Base-by-base conservation (phyloP, 2,888 invertebrate genomes). In the Perdita meconis region DNA sequence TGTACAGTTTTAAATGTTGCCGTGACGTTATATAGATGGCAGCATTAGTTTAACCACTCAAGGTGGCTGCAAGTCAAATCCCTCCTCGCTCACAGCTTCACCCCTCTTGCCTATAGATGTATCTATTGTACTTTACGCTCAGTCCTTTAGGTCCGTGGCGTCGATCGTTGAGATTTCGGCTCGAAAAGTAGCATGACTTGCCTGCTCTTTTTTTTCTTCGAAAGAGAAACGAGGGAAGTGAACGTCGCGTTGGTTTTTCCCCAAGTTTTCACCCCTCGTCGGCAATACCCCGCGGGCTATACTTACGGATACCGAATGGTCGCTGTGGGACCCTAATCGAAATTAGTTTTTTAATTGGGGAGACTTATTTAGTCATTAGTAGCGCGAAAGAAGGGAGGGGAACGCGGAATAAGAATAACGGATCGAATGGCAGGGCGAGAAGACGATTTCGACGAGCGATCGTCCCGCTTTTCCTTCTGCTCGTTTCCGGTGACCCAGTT, bases 321-420 rank as follows among this genome's bases (percentile, higher is more conserved):
- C 88, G 84, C 89, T 60, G 86, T 72, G 90, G 90, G 89, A 90
- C 89, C 90, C 87, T 91, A 90, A 91, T 92, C 91, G 91, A 90
- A 91, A 92, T 91, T 88, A 90, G 88, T 91, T 92, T 92, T 92
- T 92, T 92, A 92, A 92, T 91, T 91, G 91, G 85, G 74, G 80
- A 80, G 90, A 90, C 89, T 92, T 91, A 90, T 90, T 91, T 89
- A 88, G 89, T 89, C 90, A 88, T 92, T 91, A 89, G 86, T 84
- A 84, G 67, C 66, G 65, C 65, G 66, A 13, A 38, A 51, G 60
- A 38, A 78, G 38, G 10, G 16, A 30, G 8, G 26, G 19, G 56
- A 22, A 50, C 12, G 42, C 53, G 59, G 13, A 13, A 0, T 6
- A 53, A 10, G 12, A 24, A 19, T 40, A 30, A 34, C 16, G 34